A percentile compares a stretch with the other conserved stretches of the same genome.
Conservation (phyloP, 1,140 invertebrate genomes). For the Cotesia typhae region DNA sequence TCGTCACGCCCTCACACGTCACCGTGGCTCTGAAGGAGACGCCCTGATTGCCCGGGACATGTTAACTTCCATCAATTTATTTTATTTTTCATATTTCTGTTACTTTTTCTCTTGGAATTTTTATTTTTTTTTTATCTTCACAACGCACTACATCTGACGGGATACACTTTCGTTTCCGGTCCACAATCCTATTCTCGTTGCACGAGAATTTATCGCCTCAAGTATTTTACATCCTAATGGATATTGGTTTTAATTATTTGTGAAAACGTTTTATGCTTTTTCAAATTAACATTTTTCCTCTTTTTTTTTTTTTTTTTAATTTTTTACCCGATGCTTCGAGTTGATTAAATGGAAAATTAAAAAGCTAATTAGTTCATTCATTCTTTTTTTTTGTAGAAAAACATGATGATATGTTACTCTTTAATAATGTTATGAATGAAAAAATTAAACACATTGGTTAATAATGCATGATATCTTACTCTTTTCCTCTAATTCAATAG, state of each 20-base stretch:
- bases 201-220: background rate
- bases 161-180: slow-evolving; percentile 15
- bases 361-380: too few relatives aligned
- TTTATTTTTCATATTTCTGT: slow-evolving; percentile 25
- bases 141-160: background rate
- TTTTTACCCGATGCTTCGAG: background rate
- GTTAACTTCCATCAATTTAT: slow-evolving; percentile 11
- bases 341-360: slow-evolving; percentile 1
- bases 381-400: too few relatives aligned
- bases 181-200: background rate
- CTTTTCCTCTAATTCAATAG: too few relatives aligned
- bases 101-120: slow-evolving; percentile 13
- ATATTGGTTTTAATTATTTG: slow-evolving; percentile 22
- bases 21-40: slow-evolving; percentile 20
- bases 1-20: slow-evolving; percentile 20
- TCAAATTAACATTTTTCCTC: background rate
- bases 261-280: background rate
- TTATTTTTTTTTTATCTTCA: slow-evolving; percentile 3
- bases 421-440: too few relatives aligned
- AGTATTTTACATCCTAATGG: slow-evolving; percentile 8
- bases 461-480: too few relatives aligned
- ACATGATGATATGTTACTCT: too few relatives aligned
- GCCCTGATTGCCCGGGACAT: slow-evolving; percentile 37
- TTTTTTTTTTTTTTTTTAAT: background rate
- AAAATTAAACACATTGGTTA: too few relatives aligned